Evolutionary conservation across 2,113 vertebrate species (phyloP).

Genomic region (Tyrannus savana): DNA sequence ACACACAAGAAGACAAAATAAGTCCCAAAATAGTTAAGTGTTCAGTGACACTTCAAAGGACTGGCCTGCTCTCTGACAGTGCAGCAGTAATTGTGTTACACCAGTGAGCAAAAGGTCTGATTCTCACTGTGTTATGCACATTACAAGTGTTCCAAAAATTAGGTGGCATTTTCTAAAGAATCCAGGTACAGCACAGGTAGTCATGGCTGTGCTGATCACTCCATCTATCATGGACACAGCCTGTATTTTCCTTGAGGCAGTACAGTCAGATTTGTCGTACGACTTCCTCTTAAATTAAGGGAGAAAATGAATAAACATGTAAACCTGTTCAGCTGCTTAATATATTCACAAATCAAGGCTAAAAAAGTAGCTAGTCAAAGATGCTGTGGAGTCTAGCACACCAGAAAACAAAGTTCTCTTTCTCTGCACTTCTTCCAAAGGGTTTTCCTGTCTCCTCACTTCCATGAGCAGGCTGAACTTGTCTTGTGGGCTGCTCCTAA

Average conservation of each 20-base stretch:
- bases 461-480: not conserved
- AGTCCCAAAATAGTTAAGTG: not conserved
- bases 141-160: not conserved
- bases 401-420: not conserved
- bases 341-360: not conserved
- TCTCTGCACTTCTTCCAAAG: not conserved
- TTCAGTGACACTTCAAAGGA: not conserved
- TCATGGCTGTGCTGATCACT: not conserved
- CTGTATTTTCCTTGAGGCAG: not conserved
- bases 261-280: not conserved
- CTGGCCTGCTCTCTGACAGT: not conserved
- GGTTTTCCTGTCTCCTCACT: not conserved
- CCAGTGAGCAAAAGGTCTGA: not conserved
- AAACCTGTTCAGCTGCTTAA: conserved; percentile 5
- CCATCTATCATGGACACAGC: not conserved
- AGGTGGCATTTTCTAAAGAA: not conserved
- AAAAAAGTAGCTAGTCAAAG: not conserved
- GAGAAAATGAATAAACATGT: conserved; percentile 16
- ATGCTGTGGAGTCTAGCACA: not conserved
- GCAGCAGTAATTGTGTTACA: not conserved
- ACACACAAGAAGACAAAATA: not conserved
- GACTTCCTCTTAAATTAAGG: not conserved
- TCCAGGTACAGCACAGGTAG: not conserved
- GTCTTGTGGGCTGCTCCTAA: not conserved
- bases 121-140: not conserved